Evolutionary conservation across 1,140 invertebrate genomes (phyloP).

Genomic region (Scaptodrosophila lebanonensis): DNA sequence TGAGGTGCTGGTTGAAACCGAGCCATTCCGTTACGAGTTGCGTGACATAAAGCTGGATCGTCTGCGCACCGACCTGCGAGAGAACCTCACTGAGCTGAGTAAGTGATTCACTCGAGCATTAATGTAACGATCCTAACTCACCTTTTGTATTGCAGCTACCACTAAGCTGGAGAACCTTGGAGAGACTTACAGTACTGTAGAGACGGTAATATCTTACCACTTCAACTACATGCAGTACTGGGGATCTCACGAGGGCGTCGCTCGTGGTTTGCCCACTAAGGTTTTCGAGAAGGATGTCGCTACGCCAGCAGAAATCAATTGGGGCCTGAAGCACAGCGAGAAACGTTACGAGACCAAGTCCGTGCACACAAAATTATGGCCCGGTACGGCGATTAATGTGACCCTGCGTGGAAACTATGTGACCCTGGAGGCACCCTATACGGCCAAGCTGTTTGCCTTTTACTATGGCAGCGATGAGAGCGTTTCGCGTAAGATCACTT

Average conservation of each 20-base stretch:
- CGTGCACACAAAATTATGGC: slow-evolving; percentile 77
- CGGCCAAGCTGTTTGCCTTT: slow-evolving; percentile 82
- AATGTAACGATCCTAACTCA: background rate
- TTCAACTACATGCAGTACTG: slow-evolving; percentile 84
- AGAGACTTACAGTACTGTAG: slow-evolving; percentile 79
- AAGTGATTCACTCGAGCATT: slow-evolving; percentile 6
- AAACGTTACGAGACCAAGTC: slow-evolving; percentile 79
- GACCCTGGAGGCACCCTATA: slow-evolving; percentile 84
- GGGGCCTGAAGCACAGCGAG: slow-evolving; percentile 82
- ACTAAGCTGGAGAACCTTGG: slow-evolving; percentile 82
- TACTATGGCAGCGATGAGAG: slow-evolving; percentile 81
- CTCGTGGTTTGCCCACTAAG: slow-evolving; percentile 84
- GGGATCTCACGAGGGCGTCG: slow-evolving; percentile 86
- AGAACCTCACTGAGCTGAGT: slow-evolving; percentile 79
- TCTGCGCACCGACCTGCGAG: slow-evolving; percentile 79
- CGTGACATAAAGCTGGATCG: slow-evolving; percentile 81
- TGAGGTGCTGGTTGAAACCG: slow-evolving; percentile 86
- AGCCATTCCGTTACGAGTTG: slow-evolving; percentile 86
- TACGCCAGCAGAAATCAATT: slow-evolving; percentile 80
- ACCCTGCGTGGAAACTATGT: slow-evolving; percentile 85
- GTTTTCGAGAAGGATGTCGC: slow-evolving; percentile 81
- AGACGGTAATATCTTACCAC: slow-evolving; percentile 84
- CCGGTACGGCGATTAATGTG: slow-evolving; percentile 88
- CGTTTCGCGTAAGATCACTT: slow-evolving; percentile 63
- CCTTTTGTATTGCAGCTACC: slow-evolving; percentile 70